Evolutionary conservation across 35 echinoderm and acorn worm species (phyloP).

Genomic region (Apostichopus californicus): DNA sequence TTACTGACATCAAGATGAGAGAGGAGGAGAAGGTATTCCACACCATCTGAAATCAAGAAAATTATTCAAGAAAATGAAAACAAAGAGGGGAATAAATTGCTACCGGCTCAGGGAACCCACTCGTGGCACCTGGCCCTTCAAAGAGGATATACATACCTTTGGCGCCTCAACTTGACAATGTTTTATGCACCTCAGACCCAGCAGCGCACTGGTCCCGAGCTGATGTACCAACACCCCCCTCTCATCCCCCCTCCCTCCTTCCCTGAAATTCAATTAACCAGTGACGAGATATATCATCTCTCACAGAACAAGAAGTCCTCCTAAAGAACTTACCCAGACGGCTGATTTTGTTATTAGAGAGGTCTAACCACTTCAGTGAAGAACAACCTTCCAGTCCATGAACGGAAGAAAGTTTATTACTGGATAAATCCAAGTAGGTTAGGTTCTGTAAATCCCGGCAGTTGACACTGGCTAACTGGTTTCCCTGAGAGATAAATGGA

Average conservation of each 20-base stretch:
- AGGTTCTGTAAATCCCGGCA: slow-evolving; percentile 71
- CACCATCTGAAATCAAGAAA: slow-evolving; percentile 54
- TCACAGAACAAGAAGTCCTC: not conserved
- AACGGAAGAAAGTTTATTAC: slow-evolving; percentile 66
- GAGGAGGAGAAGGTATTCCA: slow-evolving; percentile 60
- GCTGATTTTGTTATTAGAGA: slow-evolving; percentile 81
- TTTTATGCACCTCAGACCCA: no score
- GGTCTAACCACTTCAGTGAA: slow-evolving; percentile 61
- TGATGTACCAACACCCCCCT: not conserved
- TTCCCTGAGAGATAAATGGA: slow-evolving; percentile 63
- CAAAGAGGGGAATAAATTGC: not conserved
- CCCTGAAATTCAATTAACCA: not conserved
- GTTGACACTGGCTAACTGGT: slow-evolving; percentile 69
- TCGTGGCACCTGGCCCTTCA: no score
- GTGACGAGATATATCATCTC: not conserved
- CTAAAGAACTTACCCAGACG: slow-evolving; percentile 66
- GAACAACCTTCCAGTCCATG: slow-evolving; percentile 92
- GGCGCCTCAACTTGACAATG: no score
- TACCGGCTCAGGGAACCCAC: not conserved
- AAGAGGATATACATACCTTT: no score
- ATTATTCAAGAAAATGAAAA: not conserved
- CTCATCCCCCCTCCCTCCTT: not conserved
- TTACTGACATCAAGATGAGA: slow-evolving; percentile 78
- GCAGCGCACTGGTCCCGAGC: no score
- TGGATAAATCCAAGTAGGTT: slow-evolving; percentile 33